Evolutionary conservation across 2,113 vertebrate genomes (phyloP).

Genomic region (Chrysemys picta): DNA sequence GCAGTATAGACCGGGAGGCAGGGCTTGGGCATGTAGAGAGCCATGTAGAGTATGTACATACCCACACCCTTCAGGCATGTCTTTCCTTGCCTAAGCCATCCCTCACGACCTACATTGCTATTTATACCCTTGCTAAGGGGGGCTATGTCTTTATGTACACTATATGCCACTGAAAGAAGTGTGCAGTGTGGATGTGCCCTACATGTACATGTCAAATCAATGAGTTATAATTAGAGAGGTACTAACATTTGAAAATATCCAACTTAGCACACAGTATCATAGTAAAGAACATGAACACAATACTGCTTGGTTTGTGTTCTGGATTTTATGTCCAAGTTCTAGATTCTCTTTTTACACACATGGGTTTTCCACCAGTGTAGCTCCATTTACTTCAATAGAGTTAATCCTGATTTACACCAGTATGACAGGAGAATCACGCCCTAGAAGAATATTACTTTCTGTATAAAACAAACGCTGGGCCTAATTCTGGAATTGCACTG

Average conservation of each 20-base stretch:
- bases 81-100: not conserved
- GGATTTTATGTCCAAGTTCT: fast-evolving
- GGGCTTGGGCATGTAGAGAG: not conserved
- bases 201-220: fast-evolving
- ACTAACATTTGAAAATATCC: not conserved
- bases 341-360: not conserved
- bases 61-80: not conserved
- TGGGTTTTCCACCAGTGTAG: not conserved
- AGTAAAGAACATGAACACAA: fast-evolving
- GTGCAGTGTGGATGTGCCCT: not conserved
- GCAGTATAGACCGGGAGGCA: not conserved
- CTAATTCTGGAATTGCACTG: fast-evolving
- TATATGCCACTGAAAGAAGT: not conserved
- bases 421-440: not conserved
- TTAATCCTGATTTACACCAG: not conserved
- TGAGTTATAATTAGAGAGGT: not conserved
- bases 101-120: not conserved
- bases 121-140: not conserved
- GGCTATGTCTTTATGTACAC: not conserved
- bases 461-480: fast-evolving
- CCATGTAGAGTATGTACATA: not conserved
- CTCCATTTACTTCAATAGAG: not conserved
- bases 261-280: not conserved
- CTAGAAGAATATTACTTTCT: fast-evolving
- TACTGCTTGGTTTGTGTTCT: not conserved